Conservation (phyloP, 2,888 invertebrate genomes). For the Drosophila kambysellisi region DNA sequence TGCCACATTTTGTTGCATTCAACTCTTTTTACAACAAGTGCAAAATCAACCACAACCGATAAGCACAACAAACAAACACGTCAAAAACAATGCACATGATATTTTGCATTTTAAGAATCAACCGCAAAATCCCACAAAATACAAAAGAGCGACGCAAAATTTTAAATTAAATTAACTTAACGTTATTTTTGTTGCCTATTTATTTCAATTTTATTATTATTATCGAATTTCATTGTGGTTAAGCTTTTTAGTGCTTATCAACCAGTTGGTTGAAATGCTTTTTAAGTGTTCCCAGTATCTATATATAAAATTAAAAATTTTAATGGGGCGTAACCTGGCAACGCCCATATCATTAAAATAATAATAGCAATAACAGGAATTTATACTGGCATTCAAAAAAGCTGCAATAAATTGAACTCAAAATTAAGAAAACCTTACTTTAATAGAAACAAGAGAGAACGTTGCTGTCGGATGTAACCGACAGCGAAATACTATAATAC, state of each 20-base stretch:
- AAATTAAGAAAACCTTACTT: neutral
- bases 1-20: constrained; percentile 34
- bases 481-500: no score
- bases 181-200: neutral
- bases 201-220: neutral
- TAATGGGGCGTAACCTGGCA: constrained; percentile 15
- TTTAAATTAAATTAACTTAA: constrained; percentile 26
- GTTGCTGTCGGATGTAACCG: no score
- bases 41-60: constrained; percentile 23
- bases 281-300: neutral
- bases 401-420: neutral
- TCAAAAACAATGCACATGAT: neutral
- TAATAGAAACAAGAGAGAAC: no score
- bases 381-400: neutral
- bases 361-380: neutral
- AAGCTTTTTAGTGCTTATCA: constrained; percentile 7
- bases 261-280: neutral
- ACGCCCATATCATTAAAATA: constrained; percentile 9
- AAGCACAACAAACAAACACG: constrained; percentile 27
- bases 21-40: neutral
- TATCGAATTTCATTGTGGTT: constrained; percentile 16
- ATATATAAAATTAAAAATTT: neutral
- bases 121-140: constrained; percentile 16
- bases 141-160: constrained; percentile 9
- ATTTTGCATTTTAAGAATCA: constrained; percentile 9